Conservation (phyloP, 2,797 vertebrate species). For the Xerus rutilus region DNA sequence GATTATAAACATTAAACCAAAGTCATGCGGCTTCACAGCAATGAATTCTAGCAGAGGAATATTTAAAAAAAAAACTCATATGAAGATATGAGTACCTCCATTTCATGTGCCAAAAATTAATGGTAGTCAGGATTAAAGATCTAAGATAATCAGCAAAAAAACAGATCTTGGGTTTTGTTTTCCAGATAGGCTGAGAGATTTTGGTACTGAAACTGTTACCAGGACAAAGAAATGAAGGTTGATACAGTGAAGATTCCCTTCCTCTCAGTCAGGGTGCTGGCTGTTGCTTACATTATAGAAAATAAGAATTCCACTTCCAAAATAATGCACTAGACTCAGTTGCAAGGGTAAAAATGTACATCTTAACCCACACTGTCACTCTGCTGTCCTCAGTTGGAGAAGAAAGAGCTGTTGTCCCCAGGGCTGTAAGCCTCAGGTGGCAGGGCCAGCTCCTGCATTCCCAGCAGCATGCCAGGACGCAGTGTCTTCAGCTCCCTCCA, state of each 20-base stretch:
- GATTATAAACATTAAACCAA: background rate
- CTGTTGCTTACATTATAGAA: background rate
- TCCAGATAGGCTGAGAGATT: background rate
- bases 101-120: background rate
- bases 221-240: background rate
- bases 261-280: background rate
- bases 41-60: background rate
- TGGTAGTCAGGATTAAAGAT: background rate
- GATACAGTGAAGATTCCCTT: fast-evolving
- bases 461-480: fast-evolving
- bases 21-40: background rate
- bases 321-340: background rate
- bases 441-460: fast-evolving
- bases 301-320: background rate
- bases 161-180: background rate
- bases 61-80: background rate
- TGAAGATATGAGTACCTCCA: background rate
- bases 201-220: background rate
- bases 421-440: no score
- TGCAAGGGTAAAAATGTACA: background rate
- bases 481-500: background rate
- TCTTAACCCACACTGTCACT: background rate
- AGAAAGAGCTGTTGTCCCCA: background rate
- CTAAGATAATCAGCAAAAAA: background rate
- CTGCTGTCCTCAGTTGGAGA: background rate